Evolutionary conservation across 1,140 invertebrate genomes (phyloP), one percentile per base, ranked within the genome.

Genomic region (Pseudomyrmex concolor): DNA sequence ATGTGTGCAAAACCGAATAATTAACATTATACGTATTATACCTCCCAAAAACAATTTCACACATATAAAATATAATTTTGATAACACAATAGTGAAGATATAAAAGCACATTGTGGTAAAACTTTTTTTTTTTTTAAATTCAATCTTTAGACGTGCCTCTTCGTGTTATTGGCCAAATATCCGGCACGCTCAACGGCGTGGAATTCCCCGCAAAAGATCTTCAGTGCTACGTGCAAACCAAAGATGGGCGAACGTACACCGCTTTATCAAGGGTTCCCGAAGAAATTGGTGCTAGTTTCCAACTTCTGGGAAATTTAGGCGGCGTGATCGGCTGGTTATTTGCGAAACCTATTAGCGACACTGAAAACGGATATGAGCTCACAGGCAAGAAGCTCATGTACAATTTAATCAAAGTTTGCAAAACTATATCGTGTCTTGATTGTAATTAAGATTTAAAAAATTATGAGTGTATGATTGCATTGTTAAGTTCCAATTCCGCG

Each of bases 241-340:
- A 95, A 13, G 98, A 99, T 91, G 98, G 97, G 2, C 95, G 98
- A 80, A 96, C 97, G 2, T 99, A 99, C 91, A 99, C 98, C 0
- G 98, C 98, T 8, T 95, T 99, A 17, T 98, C 98, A 2, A 96
- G 96, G 70, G 95, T 98, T 2, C 96, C 96, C 0, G 92, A 95
- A 15, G 93, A 95, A 17, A 94, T 98, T 48, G 98, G 98, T 0
- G 95, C 95, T 17, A 96, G 97, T 89, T 94, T 99, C 84, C 97
- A 98, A 91, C 95, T 97, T 19, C 94, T 99, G 0, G 96, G 96
- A 80, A 95, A 97, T 5, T 92, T 99, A 4, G 97, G 97, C 3
- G 95, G 95, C 19, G 95, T 97, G 0, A 96, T 99, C 66, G 98
- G 97, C 10, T 99, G 98, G 97, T 93, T 99, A 0, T 99, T 99